These are phyloP conservation scores for Itoplectis maculator DNA, from an alignment of 2,888 invertebrate species.

Conservation along the genomic window DNA sequence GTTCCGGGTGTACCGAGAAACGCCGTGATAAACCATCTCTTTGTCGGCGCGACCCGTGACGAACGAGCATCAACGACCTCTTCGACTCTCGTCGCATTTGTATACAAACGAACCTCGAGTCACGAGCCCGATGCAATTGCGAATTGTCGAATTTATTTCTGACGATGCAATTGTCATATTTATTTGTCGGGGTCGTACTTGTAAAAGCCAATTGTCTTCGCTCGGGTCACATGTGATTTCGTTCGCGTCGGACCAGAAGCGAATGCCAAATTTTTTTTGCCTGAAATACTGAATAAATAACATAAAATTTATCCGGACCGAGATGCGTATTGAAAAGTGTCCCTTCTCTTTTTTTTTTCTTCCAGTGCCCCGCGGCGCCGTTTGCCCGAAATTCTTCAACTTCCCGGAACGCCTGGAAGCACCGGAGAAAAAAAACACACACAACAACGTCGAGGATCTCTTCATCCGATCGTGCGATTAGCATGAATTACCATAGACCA, in stretches of 20 bases:
- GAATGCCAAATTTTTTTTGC: neutral
- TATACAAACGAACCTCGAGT: conserved; percentile 6
- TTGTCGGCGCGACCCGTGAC: conserved; percentile 52
- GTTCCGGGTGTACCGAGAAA: conserved; percentile 65
- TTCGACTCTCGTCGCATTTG: conserved; percentile 17
- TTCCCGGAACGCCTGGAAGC: conserved; percentile 56
- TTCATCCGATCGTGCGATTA: conserved; percentile 57
- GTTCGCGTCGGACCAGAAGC: neutral
- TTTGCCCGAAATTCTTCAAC: conserved; percentile 8
- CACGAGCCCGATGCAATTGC: neutral
- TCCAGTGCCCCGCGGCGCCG: neutral
- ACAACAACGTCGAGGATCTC: conserved; percentile 50
- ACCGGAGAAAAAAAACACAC: conserved; percentile 32
- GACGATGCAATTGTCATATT: neutral
- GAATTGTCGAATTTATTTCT: conserved; percentile 22
- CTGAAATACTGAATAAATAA: neutral
- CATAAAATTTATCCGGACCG: neutral
- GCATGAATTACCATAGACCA: conserved; percentile 54
- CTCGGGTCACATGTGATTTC: no score
- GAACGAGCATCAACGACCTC: conserved; percentile 1
- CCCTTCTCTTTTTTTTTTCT: neutral
- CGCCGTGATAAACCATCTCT: conserved; percentile 67
- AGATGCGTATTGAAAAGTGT: neutral
- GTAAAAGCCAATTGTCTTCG: no score
- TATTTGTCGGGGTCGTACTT: no score